A percentile compares a stretch with the other conserved stretches of the same genome.
phyloP scores from a whole-genome alignment of 2,888 invertebrate genomes.

The Neoascia interrupta region DNA sequence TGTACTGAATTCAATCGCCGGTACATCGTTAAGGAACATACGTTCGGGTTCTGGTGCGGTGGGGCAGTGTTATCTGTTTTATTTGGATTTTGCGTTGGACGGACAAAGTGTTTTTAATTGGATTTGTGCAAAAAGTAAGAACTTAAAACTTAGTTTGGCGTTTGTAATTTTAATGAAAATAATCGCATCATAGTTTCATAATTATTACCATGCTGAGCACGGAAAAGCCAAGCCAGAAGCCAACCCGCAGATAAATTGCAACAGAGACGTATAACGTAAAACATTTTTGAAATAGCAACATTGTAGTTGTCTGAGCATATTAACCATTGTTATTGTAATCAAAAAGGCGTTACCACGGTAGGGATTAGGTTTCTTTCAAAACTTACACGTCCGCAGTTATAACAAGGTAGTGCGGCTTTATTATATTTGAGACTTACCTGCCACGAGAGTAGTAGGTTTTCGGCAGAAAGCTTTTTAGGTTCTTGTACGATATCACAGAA shows the following conservation, averaged over 20 bases:
- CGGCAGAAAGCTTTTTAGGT: conserved; percentile 79
- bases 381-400: background rate
- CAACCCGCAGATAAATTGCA: background rate
- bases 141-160: conserved; percentile 21
- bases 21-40: conserved; percentile 16
- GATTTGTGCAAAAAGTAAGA: conserved; percentile 36
- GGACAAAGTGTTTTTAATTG: conserved; percentile 59
- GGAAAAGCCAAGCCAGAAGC: background rate
- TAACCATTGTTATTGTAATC: conserved; percentile 28
- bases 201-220: conserved; percentile 5
- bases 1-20: conserved; percentile 14
- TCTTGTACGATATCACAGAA: conserved; percentile 79
- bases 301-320: background rate
- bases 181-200: conserved; percentile 47
- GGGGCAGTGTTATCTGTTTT: conserved; percentile 40
- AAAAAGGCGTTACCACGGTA: conserved; percentile 53
- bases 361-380: conserved; percentile 18
- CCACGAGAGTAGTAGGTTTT: conserved; percentile 79
- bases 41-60: conserved; percentile 11
- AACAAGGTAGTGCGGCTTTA: too few species aligned
- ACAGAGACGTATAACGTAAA: conserved; percentile 21
- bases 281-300: conserved; percentile 2
- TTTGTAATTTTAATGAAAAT: conserved; percentile 47
- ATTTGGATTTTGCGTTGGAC: conserved; percentile 28
- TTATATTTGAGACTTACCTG: conserved; percentile 77